Percentiles rank a stretch among this genome's conserved stretches.
Conservation (phyloP, 2,113 vertebrate species). For the Jaculus jaculus region DNA sequence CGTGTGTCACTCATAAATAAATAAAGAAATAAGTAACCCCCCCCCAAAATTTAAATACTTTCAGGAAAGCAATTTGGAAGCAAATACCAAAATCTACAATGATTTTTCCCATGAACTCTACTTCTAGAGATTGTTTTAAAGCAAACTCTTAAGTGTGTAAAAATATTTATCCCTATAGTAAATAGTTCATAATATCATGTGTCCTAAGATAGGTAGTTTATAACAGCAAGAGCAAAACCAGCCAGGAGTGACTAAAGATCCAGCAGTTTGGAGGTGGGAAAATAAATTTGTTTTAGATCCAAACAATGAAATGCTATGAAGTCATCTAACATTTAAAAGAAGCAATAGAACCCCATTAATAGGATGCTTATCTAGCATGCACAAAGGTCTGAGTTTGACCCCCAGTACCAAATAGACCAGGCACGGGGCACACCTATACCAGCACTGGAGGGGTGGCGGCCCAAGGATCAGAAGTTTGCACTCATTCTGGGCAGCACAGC, state of each 20-base stretch:
- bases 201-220: neutral
- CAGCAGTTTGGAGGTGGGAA: neutral
- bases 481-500: neutral
- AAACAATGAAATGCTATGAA: neutral
- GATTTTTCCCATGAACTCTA: neutral
- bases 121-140: neutral
- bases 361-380: neutral
- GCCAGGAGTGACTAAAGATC: neutral
- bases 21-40: no score
- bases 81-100: neutral
- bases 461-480: neutral
- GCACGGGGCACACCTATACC: accelerated
- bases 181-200: neutral
- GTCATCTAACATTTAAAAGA: neutral
- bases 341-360: neutral
- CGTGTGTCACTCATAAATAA: no score
- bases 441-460: neutral
- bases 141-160: neutral
- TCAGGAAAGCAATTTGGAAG: neutral
- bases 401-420: neutral
- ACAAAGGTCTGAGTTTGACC: neutral
- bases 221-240: neutral
- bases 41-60: no score
- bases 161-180: neutral
- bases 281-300: slow-evolving; percentile 5